Base-by-base conservation (phyloP, 1,140 invertebrate genomes). In the Meloidogyne hapla region DNA sequence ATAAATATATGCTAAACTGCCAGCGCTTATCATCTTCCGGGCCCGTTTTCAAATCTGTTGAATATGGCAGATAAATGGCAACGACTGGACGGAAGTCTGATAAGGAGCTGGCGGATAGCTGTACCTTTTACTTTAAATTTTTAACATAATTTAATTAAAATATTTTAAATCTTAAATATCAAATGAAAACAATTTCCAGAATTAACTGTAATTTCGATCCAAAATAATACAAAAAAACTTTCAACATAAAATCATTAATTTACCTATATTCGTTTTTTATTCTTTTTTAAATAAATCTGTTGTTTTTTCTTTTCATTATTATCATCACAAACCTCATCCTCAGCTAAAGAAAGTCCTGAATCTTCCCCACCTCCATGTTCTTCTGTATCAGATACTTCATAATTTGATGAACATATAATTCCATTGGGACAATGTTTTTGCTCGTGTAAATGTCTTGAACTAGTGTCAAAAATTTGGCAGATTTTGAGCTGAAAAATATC, bases 81-180 rank as follows among this genome's bases (percentile, higher is more conserved):
- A 67, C 75, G 67, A 77, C 75, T 77, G 75, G 75, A 77, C 75
- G 75, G 75, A 77, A 77, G 75, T 77, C 69, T 77, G 75, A 77
- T 77, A 77, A 77, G 75, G 75, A 77, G 75, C 75, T 38, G 66
- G 75, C 23, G 71, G 13, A 40, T 28, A 56, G 48, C n/a, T 33
- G 33, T 33, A 6, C 9, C 33, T 33, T 8, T 33, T n/a, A n/a
- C n/a, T n/a, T n/a, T n/a, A n/a, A n/a, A n/a, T n/a, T n/a, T n/a
- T n/a, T n/a, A n/a, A n/a, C n/a, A n/a, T n/a, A n/a, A n/a, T n/a
- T n/a, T n/a, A n/a, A n/a, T n/a, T n/a, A n/a, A n/a, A n/a, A n/a
- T n/a, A 42, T 42, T 12, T 4, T 42, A 4, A 42, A 8, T 12
- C 3, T 45, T 45, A 42, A 42, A 12, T 42, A 42, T 45, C 1